Conservation (phyloP, 1,140 invertebrate species). For the Tyrophagus putrescentiae region DNA sequence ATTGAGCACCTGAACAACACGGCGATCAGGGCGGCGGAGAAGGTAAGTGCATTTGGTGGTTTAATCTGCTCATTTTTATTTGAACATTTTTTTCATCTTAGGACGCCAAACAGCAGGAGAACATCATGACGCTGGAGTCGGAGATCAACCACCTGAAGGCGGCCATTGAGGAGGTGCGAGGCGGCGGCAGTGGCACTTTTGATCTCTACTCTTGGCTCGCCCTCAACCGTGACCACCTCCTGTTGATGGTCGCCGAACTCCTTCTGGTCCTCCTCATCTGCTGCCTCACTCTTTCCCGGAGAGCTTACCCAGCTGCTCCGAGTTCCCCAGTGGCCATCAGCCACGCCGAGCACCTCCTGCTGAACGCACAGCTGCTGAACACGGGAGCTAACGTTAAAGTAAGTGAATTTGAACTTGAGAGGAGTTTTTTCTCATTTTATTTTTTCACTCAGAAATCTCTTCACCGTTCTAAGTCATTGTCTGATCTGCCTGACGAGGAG, state of each 20-base stretch:
- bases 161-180: background rate
- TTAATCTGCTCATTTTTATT: constrained; percentile 9
- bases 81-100: background rate
- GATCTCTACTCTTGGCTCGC: background rate
- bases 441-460: background rate
- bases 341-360: background rate
- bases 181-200: background rate
- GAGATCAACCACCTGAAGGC: background rate
- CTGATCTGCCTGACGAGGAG: background rate
- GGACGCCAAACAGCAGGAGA: constrained; percentile 15
- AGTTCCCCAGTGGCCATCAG: background rate
- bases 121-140: background rate
- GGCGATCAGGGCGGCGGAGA: constrained; percentile 49
- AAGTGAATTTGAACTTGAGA: background rate
- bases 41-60: constrained; percentile 22
- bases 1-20: constrained; percentile 56
- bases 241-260: background rate
- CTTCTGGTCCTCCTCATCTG: constrained; percentile 1
- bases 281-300: background rate
- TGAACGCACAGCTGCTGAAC: background rate
- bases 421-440: background rate
- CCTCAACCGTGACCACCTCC: background rate
- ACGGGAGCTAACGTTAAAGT: background rate
- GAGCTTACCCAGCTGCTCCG: background rate
- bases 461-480: constrained; percentile 7